Base-by-base conservation (phyloP, 1,140 invertebrate species). In the Campoletis sonorensis region DNA sequence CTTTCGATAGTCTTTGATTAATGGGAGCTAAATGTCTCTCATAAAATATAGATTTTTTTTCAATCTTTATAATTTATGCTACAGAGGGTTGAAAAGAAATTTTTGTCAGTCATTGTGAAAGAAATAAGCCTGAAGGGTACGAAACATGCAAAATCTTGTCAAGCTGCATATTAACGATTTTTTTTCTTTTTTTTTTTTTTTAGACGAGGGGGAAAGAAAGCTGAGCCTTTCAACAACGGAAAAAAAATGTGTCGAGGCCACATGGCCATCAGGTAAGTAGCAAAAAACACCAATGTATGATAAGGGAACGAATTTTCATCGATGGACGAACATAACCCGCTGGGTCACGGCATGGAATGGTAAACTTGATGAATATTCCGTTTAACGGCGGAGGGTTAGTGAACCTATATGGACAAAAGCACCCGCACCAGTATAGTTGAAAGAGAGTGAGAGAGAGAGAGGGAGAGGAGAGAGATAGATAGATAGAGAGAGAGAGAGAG, bases 321-420 rank as follows among this genome's bases (percentile, higher is more conserved):
- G 58, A 23, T 67, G 58, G 51, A 26, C 61, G 58, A 33, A 78
- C 51, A 68, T 51, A 49, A 54, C 45, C n/a, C 37, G 37, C 26
- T 77, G 58, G 40, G 76, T 67, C 33, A 77, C 33, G 16, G n/a
- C 76, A 40, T 21, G 76, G 30, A 23, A 37, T 37, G 58, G 58
- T 67, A 79, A 79, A 68, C 33, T 64, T 45, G 58, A 64, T 64
- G 40, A 68, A 77, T 58, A 77, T 58, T 30, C 51, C 51, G 75
- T 49, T 54, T n/a, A 23, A 27, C 23, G 18, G 4, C 8, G 4
- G 30, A n/a, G 58, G 61, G 76, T 67, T 21, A 67, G 23, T 67
- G 76, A 79, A 79, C 76, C 61, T 64, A 4, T 21, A 33, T 18
- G 45, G 40, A 67, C 51, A 21, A 79, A 67, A 64, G 30, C 54